These are phyloP conservation scores for Neomicropteryx cornuta DNA, from an alignment of 1,140 invertebrate species.

Conservation along the genomic window DNA sequence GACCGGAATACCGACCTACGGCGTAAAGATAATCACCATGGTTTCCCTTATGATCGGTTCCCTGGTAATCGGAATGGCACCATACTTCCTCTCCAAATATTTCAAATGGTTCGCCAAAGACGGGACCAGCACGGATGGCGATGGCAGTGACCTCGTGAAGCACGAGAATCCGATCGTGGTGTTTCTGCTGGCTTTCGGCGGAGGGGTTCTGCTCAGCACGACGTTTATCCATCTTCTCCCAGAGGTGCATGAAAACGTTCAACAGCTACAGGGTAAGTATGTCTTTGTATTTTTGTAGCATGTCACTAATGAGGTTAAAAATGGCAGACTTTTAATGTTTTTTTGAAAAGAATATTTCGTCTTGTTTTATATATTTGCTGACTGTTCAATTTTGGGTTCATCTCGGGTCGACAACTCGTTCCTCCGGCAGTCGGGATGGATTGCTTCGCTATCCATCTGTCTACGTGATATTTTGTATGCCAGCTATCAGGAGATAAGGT, in stretches of 20 bases:
- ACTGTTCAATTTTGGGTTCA: no score
- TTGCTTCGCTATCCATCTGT: no score
- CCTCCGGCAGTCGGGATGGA: no score
- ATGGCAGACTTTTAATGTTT: no score
- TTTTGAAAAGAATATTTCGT: no score
- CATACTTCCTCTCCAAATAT: slow-evolving; percentile 51
- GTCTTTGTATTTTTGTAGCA: no score
- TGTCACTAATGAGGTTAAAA: no score
- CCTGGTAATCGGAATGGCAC: slow-evolving; percentile 54
- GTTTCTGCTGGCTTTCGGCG: slow-evolving; percentile 70
- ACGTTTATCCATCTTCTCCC: slow-evolving; percentile 85
- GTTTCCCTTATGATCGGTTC: slow-evolving; percentile 54
- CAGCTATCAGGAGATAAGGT: no score
- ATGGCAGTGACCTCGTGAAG: slow-evolving; percentile 37
- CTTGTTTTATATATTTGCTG: no score
- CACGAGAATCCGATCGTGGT: slow-evolving; percentile 27
- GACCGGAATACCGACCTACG: slow-evolving; percentile 22
- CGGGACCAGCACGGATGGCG: slow-evolving; percentile 17
- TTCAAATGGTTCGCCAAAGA: slow-evolving; percentile 46
- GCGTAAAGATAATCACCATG: slow-evolving; percentile 64
- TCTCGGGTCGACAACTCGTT: no score
- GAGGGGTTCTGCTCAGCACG: slow-evolving; percentile 82
- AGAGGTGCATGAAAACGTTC: slow-evolving; percentile 65
- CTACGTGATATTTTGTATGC: no score
- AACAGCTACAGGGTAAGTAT: slow-evolving; percentile 39